Evolutionary conservation across 2,797 vertebrate species (phyloP).

Genomic region (Platalea minor): DNA sequence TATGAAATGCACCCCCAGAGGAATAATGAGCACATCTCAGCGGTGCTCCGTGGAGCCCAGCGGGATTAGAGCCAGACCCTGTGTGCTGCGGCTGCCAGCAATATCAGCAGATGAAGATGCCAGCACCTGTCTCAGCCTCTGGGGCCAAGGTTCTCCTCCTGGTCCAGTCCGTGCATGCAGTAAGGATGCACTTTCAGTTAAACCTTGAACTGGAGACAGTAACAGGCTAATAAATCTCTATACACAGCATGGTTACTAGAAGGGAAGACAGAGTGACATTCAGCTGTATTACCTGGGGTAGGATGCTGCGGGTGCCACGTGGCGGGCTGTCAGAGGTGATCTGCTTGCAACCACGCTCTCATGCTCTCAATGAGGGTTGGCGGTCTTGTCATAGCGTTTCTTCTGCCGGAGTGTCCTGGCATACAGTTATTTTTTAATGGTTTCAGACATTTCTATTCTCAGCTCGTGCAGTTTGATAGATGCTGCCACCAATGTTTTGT

Average conservation of each 20-base stretch:
- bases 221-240: fast-evolving
- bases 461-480: background rate
- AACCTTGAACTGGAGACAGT: background rate
- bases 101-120: background rate
- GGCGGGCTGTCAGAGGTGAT: background rate
- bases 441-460: background rate
- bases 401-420: background rate
- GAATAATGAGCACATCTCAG: fast-evolving
- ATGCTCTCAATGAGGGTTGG: fast-evolving
- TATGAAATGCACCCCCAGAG: fast-evolving
- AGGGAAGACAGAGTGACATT: background rate
- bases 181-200: background rate
- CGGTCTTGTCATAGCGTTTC: fast-evolving
- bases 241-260: background rate
- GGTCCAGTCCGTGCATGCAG: fast-evolving
- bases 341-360: fast-evolving
- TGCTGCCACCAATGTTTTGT: background rate
- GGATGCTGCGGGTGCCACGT: background rate
- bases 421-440: background rate
- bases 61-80: background rate
- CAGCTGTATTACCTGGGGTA: background rate
- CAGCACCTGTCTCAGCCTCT: background rate
- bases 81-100: background rate
- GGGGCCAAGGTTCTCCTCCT: background rate
- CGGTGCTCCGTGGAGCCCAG: background rate